Evolutionary conservation across 1,140 invertebrate species (phyloP).

Genomic region (Aplysia californica): DNA sequence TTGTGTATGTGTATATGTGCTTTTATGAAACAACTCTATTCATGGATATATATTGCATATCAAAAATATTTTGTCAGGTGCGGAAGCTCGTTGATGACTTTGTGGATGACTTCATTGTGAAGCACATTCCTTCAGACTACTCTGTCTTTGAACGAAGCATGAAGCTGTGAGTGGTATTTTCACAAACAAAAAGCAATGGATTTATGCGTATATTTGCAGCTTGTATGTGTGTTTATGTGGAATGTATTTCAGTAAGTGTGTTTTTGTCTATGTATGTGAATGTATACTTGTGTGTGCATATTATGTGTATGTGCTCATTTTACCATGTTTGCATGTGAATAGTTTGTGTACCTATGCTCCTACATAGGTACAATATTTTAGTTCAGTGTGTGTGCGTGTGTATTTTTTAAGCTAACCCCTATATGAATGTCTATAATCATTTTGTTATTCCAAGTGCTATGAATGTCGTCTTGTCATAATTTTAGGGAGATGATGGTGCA

Average conservation of each 20-base stretch:
- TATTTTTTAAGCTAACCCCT: background rate
- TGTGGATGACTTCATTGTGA: conserved; percentile 45
- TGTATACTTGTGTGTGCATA: no score
- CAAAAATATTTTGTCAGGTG: conserved; percentile 37
- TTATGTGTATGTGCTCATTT: no score
- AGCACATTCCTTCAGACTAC: conserved; percentile 37
- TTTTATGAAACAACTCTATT: no score
- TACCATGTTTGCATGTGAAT: background rate
- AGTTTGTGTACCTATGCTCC: background rate
- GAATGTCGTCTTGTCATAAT: no score
- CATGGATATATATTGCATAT: no score
- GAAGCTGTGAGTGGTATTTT: conserved; percentile 17
- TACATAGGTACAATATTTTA: background rate
- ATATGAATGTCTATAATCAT: background rate
- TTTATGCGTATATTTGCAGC: background rate
- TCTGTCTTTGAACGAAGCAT: conserved; percentile 19
- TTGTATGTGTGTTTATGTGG: background rate
- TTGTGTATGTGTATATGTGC: no score
- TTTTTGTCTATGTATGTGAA: background rate
- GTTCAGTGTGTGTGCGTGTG: background rate
- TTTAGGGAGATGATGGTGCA: conserved; percentile 34
- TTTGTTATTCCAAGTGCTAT: no score
- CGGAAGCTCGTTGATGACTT: conserved; percentile 48
- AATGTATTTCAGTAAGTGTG: background rate
- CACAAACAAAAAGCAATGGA: background rate